These are phyloP conservation scores for Hydrochoerus hydrochaeris DNA, from an alignment of 2,113 vertebrate species.

Conservation along the genomic window DNA sequence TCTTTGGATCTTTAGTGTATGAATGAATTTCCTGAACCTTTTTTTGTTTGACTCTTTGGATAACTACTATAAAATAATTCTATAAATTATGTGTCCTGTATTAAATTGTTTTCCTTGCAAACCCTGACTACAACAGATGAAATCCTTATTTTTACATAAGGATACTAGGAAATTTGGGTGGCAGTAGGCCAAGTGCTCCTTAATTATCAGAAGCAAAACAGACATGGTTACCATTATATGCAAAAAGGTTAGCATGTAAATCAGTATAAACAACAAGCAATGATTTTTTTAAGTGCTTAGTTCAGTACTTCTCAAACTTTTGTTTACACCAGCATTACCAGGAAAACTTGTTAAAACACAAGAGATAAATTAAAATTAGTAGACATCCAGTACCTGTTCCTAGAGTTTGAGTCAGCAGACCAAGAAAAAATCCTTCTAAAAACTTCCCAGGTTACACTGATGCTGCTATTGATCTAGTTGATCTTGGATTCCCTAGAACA, in stretches of 20 bases:
- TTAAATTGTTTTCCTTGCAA: too few species aligned
- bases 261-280: neutral
- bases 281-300: neutral
- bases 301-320: neutral
- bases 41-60: too few species aligned
- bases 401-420: neutral
- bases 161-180: neutral
- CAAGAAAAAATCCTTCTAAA: constrained; percentile 9
- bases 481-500: neutral
- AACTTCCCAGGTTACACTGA: neutral
- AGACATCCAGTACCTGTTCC: neutral
- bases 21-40: too few species aligned
- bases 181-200: neutral
- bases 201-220: neutral
- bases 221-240: neutral
- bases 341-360: neutral
- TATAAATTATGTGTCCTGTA: too few species aligned
- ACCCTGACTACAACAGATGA: too few species aligned
- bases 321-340: neutral
- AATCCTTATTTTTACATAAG: neutral
- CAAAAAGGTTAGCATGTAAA: neutral
- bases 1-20: too few species aligned
- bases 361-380: neutral
- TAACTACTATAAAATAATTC: too few species aligned
- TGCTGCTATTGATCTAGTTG: neutral